Evolutionary conservation across 2,113 vertebrate species (phyloP).

Genomic region (Stigmatopora nigra): DNA sequence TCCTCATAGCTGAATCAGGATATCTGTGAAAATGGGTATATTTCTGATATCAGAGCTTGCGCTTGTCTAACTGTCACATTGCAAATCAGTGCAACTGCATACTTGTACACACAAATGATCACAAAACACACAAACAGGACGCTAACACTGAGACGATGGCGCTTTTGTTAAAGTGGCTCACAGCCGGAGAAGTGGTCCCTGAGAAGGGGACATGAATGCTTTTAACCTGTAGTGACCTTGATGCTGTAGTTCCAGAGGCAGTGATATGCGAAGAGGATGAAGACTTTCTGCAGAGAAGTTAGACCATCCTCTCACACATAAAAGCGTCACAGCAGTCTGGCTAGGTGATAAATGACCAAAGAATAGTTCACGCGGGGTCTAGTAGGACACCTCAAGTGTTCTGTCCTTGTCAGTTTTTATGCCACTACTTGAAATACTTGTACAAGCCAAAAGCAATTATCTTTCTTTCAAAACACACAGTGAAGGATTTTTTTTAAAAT

Average conservation of each 20-base stretch:
- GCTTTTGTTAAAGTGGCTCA: slow-evolving; percentile 18
- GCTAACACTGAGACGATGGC: background rate
- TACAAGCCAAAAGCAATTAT: background rate
- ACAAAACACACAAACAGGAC: slow-evolving; percentile 4
- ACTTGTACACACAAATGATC: background rate
- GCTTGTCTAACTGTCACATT: slow-evolving; percentile 1
- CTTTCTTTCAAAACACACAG: background rate
- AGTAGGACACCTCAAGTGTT: background rate
- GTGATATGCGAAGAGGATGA: slow-evolving; percentile 13
- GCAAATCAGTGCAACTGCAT: background rate
- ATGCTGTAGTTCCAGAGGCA: slow-evolving; percentile 12
- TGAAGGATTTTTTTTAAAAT: no score
- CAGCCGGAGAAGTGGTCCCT: slow-evolving; percentile 15
- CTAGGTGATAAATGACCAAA: background rate
- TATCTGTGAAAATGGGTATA: no score
- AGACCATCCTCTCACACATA: slow-evolving; percentile 1
- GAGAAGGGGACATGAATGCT: slow-evolving; percentile 31
- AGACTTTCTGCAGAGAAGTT: slow-evolving; percentile 2
- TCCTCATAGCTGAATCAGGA: no score
- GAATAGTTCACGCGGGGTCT: background rate
- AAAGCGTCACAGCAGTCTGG: background rate
- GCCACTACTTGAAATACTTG: background rate
- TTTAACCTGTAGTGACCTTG: slow-evolving; percentile 40
- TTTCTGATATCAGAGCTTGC: background rate
- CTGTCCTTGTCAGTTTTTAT: background rate